Evolutionary conservation across 2,113 vertebrate genomes (phyloP).

Genomic region (Puntigrus tetrazona): DNA sequence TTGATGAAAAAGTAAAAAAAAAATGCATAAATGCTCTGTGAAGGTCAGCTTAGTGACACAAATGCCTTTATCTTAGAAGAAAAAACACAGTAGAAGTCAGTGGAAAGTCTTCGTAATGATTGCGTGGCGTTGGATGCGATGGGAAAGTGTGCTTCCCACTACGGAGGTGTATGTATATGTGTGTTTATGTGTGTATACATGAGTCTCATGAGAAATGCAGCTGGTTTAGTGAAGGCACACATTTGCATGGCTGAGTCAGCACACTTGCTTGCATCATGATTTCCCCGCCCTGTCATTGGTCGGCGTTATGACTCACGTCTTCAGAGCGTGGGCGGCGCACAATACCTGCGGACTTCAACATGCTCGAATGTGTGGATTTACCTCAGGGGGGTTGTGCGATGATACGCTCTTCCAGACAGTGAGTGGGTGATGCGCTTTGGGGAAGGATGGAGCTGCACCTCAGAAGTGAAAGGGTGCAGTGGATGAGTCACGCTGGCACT

Average conservation of each 20-base stretch:
- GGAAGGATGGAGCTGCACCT: slow-evolving; percentile 18
- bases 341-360: slow-evolving; percentile 22
- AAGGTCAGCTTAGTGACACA: neutral
- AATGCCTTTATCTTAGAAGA: neutral
- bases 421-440: neutral
- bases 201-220: slow-evolving; percentile 32
- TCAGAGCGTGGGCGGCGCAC: neutral
- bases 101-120: neutral
- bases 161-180: neutral
- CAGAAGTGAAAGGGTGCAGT: neutral
- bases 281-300: slow-evolving; percentile 34
- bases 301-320: slow-evolving; percentile 45
- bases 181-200: slow-evolving; percentile 33
- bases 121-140: neutral
- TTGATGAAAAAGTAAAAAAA: neutral
- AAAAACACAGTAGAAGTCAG: neutral
- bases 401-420: neutral
- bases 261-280: slow-evolving; percentile 38
- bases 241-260: slow-evolving; percentile 52
- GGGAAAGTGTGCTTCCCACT: neutral
- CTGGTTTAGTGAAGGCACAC: neutral
- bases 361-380: neutral
- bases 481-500: slow-evolving; percentile 24
- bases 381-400: slow-evolving; percentile 3
- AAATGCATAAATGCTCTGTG: neutral